Percentiles rank a stretch among this genome's conserved stretches.
Evolutionary conservation across 2,888 invertebrate genomes (phyloP).

Genomic region (Aleiodes leptofemur): DNA sequence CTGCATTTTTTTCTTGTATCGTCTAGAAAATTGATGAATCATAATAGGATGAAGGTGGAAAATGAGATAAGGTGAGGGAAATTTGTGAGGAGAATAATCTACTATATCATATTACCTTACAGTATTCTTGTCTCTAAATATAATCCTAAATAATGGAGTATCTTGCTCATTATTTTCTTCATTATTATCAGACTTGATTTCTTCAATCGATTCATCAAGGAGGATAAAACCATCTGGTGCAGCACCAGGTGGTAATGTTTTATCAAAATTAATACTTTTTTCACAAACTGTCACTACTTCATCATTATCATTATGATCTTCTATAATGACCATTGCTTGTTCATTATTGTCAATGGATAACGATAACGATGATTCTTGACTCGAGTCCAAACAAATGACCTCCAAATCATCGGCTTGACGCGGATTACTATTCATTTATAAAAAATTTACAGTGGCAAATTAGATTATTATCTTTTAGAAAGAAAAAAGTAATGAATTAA

Average conservation of each 20-base stretch:
- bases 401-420: conserved; percentile 34
- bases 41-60: conserved; percentile 13
- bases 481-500: too few relatives aligned
- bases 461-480: too few relatives aligned
- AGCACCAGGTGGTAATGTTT: conserved; percentile 60
- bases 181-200: conserved; percentile 17
- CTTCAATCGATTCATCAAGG: conserved; percentile 56
- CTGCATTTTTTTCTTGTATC: conserved; percentile 60
- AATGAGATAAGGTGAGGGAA: background rate
- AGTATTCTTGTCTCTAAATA: conserved; percentile 64
- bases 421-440: background rate
- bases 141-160: conserved; percentile 66
- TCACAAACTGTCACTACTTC: conserved; percentile 38
- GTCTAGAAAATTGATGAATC: conserved; percentile 55
- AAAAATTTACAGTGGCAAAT: background rate
- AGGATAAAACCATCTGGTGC: conserved; percentile 60
- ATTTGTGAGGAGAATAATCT: conserved; percentile 4
- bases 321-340: conserved; percentile 54
- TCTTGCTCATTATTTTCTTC: conserved; percentile 25
- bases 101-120: conserved; percentile 60
- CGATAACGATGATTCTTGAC: conserved; percentile 48
- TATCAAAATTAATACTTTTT: conserved; percentile 45
- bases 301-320: conserved; percentile 45
- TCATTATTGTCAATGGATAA: conserved; percentile 39
- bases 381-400: conserved; percentile 59